Conservation (phyloP, 2,113 vertebrate genomes). For the Colius striatus region DNA sequence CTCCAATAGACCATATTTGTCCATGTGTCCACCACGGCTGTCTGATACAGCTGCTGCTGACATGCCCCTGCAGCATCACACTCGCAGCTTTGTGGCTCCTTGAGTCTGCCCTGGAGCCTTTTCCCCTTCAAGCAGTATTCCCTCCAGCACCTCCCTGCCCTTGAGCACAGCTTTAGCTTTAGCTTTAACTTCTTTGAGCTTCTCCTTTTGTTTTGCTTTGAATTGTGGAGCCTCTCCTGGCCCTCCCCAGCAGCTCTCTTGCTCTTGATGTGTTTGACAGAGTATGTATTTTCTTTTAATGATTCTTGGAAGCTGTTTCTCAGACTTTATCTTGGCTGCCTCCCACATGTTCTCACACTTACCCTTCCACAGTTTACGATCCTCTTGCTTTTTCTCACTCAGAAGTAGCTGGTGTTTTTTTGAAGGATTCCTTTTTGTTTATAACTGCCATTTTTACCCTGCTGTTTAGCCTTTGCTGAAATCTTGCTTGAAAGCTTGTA, state of each 20-base stretch:
- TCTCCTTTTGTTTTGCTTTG: background rate
- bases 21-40: background rate
- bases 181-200: background rate
- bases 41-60: background rate
- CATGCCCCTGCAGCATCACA: background rate
- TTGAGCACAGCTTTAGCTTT: background rate
- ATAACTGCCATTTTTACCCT: background rate
- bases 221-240: background rate
- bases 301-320: conserved; percentile 54
- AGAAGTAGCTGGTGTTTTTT: background rate
- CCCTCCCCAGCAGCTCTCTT: background rate
- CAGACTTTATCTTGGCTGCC: conserved; percentile 62
- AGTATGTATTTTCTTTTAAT: conserved; percentile 44
- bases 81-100: background rate
- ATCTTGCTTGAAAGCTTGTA: conserved; percentile 20
- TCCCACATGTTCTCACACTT: conserved; percentile 12
- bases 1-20: conserved; percentile 66
- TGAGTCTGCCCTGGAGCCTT: background rate
- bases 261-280: conserved; percentile 37
- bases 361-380: conserved; percentile 31
- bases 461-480: conserved; percentile 34
- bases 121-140: background rate
- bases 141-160: background rate
- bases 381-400: conserved; percentile 15
- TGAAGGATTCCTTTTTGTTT: background rate